Conservation (phyloP, 2,888 invertebrate species). For the Xestia xanthographa region DNA sequence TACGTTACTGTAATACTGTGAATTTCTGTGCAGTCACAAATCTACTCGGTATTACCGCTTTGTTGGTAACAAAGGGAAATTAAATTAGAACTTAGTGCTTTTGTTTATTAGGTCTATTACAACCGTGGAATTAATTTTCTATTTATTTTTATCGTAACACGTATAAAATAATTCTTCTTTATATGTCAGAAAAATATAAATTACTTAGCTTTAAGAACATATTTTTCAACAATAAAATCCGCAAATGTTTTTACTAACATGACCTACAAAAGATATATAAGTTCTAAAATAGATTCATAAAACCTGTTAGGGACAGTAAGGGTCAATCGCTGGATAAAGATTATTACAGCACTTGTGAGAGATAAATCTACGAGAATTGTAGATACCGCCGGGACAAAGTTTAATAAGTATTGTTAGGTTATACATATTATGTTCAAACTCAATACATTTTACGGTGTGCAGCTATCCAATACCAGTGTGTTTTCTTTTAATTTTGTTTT, state of each 20-base stretch:
- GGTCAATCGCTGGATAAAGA: slow-evolving; percentile 39
- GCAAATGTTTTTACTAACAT: slow-evolving; percentile 4
- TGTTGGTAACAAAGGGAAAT: slow-evolving; percentile 48
- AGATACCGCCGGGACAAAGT: slow-evolving; percentile 2
- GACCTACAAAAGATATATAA: slow-evolving; percentile 19
- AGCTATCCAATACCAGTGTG: slow-evolving; percentile 1
- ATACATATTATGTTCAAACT: background rate
- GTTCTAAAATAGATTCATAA: slow-evolving; percentile 44
- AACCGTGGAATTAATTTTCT: slow-evolving; percentile 27
- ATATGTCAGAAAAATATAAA: slow-evolving; percentile 38
- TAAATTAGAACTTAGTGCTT: slow-evolving; percentile 49
- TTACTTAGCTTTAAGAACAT: slow-evolving; percentile 25
- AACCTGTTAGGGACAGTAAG: slow-evolving; percentile 16
- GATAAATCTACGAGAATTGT: slow-evolving; percentile 9
- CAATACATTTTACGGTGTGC: slow-evolving; percentile 5
- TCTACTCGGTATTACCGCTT: slow-evolving; percentile 31
- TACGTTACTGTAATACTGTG: slow-evolving; percentile 15
- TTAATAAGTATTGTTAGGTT: slow-evolving; percentile 10
- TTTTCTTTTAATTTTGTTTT: slow-evolving; percentile 33
- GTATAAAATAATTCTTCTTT: slow-evolving; percentile 37
- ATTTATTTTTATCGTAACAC: slow-evolving; percentile 29
- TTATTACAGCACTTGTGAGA: slow-evolving; percentile 25
- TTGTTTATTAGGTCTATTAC: slow-evolving; percentile 46
- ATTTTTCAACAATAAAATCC: slow-evolving; percentile 26
- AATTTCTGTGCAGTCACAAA: slow-evolving; percentile 47